phyloP scores from a whole-genome alignment of 2,888 invertebrate genomes.

The Atethmia centrago region DNA sequence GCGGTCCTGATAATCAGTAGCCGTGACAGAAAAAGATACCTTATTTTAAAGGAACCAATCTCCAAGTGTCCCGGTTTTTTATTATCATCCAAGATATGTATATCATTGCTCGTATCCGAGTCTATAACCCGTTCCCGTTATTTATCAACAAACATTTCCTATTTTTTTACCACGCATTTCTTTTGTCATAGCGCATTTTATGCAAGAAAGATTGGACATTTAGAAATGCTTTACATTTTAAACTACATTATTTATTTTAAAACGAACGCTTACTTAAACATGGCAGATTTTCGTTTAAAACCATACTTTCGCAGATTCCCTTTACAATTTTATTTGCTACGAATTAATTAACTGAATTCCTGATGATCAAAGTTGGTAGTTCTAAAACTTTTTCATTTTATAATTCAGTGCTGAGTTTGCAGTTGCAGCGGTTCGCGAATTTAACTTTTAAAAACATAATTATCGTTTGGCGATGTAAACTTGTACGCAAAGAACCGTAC shows the following conservation, averaged over 20 bases:
- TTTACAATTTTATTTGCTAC: constrained; percentile 51
- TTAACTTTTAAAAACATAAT: constrained; percentile 59
- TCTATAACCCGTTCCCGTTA: not conserved
- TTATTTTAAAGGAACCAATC: not conserved
- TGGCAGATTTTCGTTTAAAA: constrained; percentile 1
- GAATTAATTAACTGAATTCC: constrained; percentile 62
- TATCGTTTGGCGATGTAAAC: constrained; percentile 49
- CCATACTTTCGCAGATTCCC: constrained; percentile 1
- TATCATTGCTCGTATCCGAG: not conserved
- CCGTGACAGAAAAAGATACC: too few species aligned
- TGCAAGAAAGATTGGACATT: not conserved
- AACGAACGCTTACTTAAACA: constrained; percentile 2
- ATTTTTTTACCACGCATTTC: not conserved
- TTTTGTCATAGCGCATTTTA: not conserved
- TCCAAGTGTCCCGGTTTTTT: not conserved
- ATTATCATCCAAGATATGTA: constrained; percentile 5
- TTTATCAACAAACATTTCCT: constrained; percentile 5
- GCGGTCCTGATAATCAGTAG: too few species aligned
- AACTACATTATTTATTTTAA: constrained; percentile 6
- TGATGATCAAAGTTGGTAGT: constrained; percentile 61
- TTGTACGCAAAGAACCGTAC: constrained; percentile 23
- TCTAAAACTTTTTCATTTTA: constrained; percentile 57
- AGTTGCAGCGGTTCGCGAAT: constrained; percentile 46
- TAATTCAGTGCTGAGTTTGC: constrained; percentile 46
- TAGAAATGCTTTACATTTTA: not conserved